These are phyloP conservation scores for Stramonita haemastoma DNA, from an alignment of 2,888 invertebrate species.

Conservation along the genomic window DNA sequence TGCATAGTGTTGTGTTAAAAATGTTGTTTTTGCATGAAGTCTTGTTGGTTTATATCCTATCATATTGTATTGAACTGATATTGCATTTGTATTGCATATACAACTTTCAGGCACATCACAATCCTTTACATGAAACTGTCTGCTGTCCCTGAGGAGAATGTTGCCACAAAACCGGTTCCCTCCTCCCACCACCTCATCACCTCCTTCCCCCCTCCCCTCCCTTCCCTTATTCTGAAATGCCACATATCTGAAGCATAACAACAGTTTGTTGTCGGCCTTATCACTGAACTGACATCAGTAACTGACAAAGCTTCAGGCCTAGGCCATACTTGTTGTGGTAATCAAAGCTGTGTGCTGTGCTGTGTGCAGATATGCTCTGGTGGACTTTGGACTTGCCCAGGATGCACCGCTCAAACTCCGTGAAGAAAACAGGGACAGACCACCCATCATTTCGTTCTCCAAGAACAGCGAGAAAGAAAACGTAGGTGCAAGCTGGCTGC, in stretches of 20 bases:
- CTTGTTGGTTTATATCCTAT: no score
- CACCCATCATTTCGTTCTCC: not conserved
- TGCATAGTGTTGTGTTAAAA: no score
- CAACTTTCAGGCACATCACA: no score
- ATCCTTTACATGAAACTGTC: no score
- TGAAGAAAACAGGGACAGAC: slow-evolving; percentile 5
- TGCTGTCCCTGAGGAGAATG: no score
- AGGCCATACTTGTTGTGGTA: not conserved
- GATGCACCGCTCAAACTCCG: slow-evolving; percentile 61
- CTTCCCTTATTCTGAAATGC: not conserved
- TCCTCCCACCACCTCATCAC: not conserved
- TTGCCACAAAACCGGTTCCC: not conserved
- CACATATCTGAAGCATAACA: no score
- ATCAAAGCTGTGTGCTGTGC: not conserved
- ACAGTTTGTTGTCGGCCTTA: no score
- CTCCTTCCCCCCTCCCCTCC: not conserved
- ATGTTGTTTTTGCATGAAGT: no score
- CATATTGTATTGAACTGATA: no score
- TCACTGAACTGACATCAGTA: no score
- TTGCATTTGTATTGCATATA: no score
- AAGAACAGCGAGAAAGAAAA: slow-evolving; percentile 8
- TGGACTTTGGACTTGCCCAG: slow-evolving; percentile 94
- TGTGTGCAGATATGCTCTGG: slow-evolving; percentile 82
- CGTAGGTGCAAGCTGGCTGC: not conserved
- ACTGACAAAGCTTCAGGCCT: no score